Evolutionary conservation across 2,113 vertebrate species (phyloP).

Genomic region (Cebidichthys violaceus): DNA sequence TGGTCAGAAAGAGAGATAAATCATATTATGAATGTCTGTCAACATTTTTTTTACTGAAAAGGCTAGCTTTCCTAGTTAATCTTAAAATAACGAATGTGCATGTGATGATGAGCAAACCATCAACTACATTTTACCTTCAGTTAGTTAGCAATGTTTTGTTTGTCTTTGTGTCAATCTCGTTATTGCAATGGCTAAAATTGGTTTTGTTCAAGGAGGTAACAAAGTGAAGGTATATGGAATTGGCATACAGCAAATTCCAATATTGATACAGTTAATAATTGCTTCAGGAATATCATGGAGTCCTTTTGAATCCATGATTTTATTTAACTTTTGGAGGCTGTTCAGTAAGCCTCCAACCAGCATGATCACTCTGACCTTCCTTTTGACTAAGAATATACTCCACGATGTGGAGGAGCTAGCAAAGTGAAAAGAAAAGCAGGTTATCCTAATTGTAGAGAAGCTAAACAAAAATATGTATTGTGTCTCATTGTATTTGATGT

Average conservation of each 20-base stretch:
- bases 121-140: slow-evolving; percentile 54
- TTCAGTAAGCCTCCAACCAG: slow-evolving; percentile 7
- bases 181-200: not conserved
- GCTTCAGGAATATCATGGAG: not conserved
- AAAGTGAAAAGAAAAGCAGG: slow-evolving; percentile 9
- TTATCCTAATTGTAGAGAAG: slow-evolving; percentile 30
- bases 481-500: not conserved
- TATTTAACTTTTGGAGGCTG: not conserved
- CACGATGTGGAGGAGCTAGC: slow-evolving; percentile 34
- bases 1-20: slow-evolving; percentile 53
- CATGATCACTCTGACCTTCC: slow-evolving; percentile 1
- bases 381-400: slow-evolving; percentile 30
- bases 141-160: slow-evolving; percentile 31
- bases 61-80: slow-evolving; percentile 70
- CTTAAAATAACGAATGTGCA: slow-evolving; percentile 54
- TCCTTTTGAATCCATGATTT: slow-evolving; percentile 19
- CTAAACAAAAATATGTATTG: not conserved
- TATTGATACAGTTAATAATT: not conserved
- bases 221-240: not conserved
- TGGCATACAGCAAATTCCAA: slow-evolving; percentile 2
- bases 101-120: slow-evolving; percentile 64
- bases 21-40: slow-evolving; percentile 47
- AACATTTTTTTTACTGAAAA: slow-evolving; percentile 42
- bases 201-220: slow-evolving; percentile 7
- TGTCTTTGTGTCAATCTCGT: slow-evolving; percentile 21